Conservation (phyloP, 1,140 invertebrate species). For the Listronotus bonariensis region DNA sequence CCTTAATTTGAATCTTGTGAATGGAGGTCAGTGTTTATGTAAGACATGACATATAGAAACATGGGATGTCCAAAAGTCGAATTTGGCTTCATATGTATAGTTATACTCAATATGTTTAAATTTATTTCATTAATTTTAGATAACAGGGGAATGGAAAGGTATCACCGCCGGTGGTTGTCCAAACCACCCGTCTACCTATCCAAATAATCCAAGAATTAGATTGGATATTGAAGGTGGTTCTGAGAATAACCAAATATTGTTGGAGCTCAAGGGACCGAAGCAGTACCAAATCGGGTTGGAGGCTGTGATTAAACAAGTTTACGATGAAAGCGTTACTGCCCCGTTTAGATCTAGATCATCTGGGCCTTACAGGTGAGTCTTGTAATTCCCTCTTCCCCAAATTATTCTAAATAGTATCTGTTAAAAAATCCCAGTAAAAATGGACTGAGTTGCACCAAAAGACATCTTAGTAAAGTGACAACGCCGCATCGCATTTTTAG, state of each 20-base stretch:
- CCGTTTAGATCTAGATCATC: constrained; percentile 78
- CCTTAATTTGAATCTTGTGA: too few species aligned
- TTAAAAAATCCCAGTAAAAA: too few species aligned
- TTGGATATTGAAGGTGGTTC: constrained; percentile 66
- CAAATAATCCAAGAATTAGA: constrained; percentile 84
- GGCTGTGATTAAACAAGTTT: constrained; percentile 69
- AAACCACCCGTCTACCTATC: constrained; percentile 79
- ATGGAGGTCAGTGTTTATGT: too few species aligned
- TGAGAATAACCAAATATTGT: constrained; percentile 73
- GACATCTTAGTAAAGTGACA: too few species aligned
- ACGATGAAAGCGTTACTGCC: constrained; percentile 68
- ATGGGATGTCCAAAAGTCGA: too few species aligned
- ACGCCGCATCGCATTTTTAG: too few species aligned
- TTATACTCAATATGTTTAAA: background rate
- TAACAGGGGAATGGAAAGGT: constrained; percentile 83
- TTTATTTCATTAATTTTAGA: constrained; percentile 53
- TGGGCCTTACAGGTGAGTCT: constrained; percentile 76
- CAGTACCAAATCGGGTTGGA: constrained; percentile 90
- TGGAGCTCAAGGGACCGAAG: constrained; percentile 89
- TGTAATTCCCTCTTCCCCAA: too few species aligned
- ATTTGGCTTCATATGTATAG: too few species aligned
- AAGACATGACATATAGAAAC: too few species aligned
- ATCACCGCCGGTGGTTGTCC: constrained; percentile 86
- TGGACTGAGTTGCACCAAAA: too few species aligned
- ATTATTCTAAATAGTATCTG: too few species aligned